These are phyloP conservation scores for Perizoma affinitatum DNA, from an alignment of 2,888 invertebrate genomes.

Conservation along the genomic window DNA sequence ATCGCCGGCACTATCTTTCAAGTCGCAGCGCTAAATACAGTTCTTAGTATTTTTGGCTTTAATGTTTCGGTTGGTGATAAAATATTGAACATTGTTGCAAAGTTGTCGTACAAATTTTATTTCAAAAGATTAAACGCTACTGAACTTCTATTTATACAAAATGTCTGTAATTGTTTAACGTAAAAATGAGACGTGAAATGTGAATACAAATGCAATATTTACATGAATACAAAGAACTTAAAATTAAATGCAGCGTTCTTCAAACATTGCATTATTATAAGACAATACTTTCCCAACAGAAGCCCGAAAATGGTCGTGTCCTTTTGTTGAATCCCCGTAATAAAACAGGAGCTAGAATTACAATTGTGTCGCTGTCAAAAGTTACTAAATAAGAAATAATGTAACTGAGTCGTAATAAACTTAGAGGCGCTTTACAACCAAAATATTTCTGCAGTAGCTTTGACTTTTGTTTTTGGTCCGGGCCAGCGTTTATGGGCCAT, in stretches of 20 bases:
- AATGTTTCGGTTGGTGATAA: constrained; percentile 36
- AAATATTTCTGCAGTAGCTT: constrained; percentile 74
- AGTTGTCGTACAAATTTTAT: constrained; percentile 7
- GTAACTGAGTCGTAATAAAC: constrained; percentile 78
- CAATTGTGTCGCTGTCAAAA: constrained; percentile 74
- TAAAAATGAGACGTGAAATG: constrained; percentile 18
- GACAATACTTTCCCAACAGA: constrained; percentile 47
- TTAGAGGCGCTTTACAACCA: constrained; percentile 70
- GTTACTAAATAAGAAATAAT: constrained; percentile 67
- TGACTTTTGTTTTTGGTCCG: constrained; percentile 72
- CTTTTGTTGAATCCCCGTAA: constrained; percentile 63
- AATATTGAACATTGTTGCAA: constrained; percentile 27
- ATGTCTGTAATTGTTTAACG: constrained; percentile 6
- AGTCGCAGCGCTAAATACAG: constrained; percentile 52
- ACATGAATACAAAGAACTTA: constrained; percentile 27
- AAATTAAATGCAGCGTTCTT: constrained; percentile 34
- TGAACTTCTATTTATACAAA: constrained; percentile 9
- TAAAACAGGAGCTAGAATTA: constrained; percentile 71
- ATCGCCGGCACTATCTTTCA: constrained; percentile 68
- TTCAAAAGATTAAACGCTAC: constrained; percentile 27
- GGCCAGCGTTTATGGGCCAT: constrained; percentile 72
- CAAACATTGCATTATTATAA: constrained; percentile 41
- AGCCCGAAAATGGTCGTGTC: constrained; percentile 46
- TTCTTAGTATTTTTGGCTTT: constrained; percentile 41
- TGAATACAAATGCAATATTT: constrained; percentile 30